phyloP scores from a whole-genome alignment of 2,888 invertebrate species.

The Yponomeuta malinellus region DNA sequence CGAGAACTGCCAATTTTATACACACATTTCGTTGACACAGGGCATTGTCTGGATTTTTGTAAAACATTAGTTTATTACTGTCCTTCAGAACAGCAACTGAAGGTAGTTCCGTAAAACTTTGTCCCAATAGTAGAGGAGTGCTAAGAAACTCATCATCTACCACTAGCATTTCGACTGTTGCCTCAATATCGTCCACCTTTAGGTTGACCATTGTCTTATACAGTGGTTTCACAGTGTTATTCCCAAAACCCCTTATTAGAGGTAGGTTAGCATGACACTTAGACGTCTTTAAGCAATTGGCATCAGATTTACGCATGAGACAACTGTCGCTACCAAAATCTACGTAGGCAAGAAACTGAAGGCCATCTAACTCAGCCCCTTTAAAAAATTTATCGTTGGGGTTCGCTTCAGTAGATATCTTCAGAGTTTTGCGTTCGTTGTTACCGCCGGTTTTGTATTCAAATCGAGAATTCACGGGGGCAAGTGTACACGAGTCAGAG shows the following conservation, averaged over 20 bases:
- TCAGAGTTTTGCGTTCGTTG: constrained; percentile 16
- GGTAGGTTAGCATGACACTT: constrained; percentile 18
- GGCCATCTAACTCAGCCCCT: constrained; percentile 14
- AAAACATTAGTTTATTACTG: constrained; percentile 19
- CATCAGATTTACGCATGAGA: constrained; percentile 19
- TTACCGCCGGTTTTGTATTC: constrained; percentile 11
- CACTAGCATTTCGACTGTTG: constrained; percentile 11
- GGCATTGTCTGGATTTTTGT: constrained; percentile 20
- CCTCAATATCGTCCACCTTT: constrained; percentile 15
- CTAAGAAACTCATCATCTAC: constrained; percentile 6
- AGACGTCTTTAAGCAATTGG: constrained; percentile 14
- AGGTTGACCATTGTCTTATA: constrained; percentile 18
- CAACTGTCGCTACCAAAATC: constrained; percentile 24
- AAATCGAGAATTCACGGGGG: constrained; percentile 8
- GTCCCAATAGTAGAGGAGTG: constrained; percentile 13
- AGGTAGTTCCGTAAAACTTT: constrained; percentile 15
- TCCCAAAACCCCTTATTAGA: constrained; percentile 22
- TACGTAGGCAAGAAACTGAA: constrained; percentile 17
- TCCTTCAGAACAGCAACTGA: constrained; percentile 14
- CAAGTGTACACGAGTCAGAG: constrained; percentile 12
- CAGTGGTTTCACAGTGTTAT: constrained; percentile 19
- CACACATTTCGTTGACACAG: constrained; percentile 9
- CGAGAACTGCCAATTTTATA: constrained; percentile 10
- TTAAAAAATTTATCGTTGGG: constrained; percentile 22
- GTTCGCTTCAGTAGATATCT: constrained; percentile 1